Percentiles rank a stretch among this genome's conserved stretches.
Conservation (phyloP, 2,113 vertebrate species). For the Cheilinus undulatus region DNA sequence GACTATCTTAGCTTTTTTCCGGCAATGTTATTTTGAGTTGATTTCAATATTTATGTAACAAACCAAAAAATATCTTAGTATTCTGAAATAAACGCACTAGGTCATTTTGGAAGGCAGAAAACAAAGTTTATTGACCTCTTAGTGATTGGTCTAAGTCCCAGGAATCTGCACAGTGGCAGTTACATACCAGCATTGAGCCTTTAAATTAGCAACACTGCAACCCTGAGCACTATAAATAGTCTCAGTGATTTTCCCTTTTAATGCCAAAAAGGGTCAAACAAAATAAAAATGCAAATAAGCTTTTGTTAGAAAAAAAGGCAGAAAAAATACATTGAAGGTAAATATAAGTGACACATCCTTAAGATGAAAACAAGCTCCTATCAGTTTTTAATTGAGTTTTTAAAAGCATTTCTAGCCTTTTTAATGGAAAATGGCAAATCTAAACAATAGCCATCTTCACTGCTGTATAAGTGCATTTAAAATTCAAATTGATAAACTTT, state of each 20-base stretch:
- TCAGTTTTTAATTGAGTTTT: background rate
- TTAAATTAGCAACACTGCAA: conserved; percentile 31
- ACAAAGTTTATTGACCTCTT: background rate
- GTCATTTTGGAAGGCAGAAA: background rate
- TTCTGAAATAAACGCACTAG: background rate
- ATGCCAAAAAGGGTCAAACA: background rate
- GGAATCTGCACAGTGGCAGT: conserved; percentile 5
- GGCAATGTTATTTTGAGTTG: background rate
- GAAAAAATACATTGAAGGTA: too few relatives aligned
- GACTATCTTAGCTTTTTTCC: too few relatives aligned
- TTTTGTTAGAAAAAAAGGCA: background rate
- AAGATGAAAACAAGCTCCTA: background rate
- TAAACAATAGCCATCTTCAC: background rate
- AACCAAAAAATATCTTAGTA: background rate
- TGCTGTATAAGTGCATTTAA: background rate
- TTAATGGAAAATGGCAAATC: background rate
- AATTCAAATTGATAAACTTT: background rate
- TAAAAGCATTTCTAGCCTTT: background rate
- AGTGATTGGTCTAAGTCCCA: conserved; percentile 5
- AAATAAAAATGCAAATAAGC: background rate
- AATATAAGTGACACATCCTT: background rate
- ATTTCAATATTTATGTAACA: background rate
- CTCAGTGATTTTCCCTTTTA: conserved; percentile 30
- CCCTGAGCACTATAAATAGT: conserved; percentile 13
- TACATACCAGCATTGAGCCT: conserved; percentile 23